Evolutionary conservation across 2,888 invertebrate species (phyloP), one percentile per base, ranked within the genome.

Genomic region (Keiferia lycopersicella): DNA sequence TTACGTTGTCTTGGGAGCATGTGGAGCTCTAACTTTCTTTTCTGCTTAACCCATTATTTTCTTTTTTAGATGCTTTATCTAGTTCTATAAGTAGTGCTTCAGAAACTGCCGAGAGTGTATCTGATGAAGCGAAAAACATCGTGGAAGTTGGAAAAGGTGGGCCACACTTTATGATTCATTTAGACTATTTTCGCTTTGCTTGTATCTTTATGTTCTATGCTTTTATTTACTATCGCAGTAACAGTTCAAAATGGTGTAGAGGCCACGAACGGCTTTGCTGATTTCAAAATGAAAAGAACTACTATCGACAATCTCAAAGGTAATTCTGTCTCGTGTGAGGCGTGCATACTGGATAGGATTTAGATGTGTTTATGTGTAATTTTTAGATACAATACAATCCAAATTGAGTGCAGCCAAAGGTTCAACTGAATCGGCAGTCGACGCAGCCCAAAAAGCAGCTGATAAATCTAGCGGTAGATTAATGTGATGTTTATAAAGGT

Each of bases 371-470:
- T 16, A 61, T 64, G 51, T 62, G 61, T 50, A 64, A 65, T 74
- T 79, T 79, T 11, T 83, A 81, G 82, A 76, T 75, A 60, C 71
- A 63, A 65, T 78, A 63, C 70, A 75, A 68, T 73, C 64, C 65
- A 78, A 71, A 62, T 62, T 76, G 57, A 76, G 70, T 63, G 62
- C 70, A 12, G 68, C 71, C 12, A 76, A 75, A 69, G 69, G 71
- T 57, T 67, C 75, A 26, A 66, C 72, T 34, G 67, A 69, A 63
- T 68, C 70, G 12, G 61, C 72, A 38, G 20, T 69, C 16, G 74
- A 69, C 62, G 69, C 66, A 30, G 70, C 65, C 61, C 73, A 75
- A 71, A 72, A 74, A 62, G 67, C 69, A 1, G 65, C 74, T 64
- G 74, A 73, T 69, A 69, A 75, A 38, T 68, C 80, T 18, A 69